Percentiles rank a stretch among this genome's conserved stretches.
These are phyloP conservation scores for Goniozus legneri DNA, from an alignment of 1,140 invertebrate species.

Conservation along the genomic window DNA sequence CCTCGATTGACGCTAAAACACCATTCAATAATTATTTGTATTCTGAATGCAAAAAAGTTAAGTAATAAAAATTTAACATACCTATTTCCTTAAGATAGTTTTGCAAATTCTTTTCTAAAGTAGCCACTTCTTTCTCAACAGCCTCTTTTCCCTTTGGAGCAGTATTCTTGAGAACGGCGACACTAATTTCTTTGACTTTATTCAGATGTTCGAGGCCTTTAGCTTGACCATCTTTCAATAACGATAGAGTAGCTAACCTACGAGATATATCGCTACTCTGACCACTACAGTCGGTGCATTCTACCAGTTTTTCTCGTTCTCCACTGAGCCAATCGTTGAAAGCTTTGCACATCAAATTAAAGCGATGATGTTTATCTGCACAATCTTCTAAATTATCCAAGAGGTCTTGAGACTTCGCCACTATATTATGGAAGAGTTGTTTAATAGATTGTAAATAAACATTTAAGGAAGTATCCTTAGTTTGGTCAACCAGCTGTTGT, in stretches of 20 bases:
- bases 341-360: constrained; percentile 67
- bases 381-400: constrained; percentile 81
- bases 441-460: constrained; percentile 86
- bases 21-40: not conserved
- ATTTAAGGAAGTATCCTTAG: constrained; percentile 81
- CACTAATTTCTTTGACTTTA: constrained; percentile 66
- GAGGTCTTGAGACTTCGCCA: constrained; percentile 80
- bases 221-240: constrained; percentile 66
- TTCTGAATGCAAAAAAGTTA: not conserved
- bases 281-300: constrained; percentile 74
- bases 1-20: constrained; percentile 56
- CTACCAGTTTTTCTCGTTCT: constrained; percentile 72
- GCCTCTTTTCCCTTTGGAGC: constrained; percentile 72
- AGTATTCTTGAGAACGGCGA: constrained; percentile 75
- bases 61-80: constrained; percentile 26
- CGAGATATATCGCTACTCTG: constrained; percentile 77
- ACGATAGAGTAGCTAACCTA: constrained; percentile 66
- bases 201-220: constrained; percentile 70
- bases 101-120: constrained; percentile 63
- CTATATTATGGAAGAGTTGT: constrained; percentile 83
- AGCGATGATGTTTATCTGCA: constrained; percentile 80
- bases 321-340: constrained; percentile 76
- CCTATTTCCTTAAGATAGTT: constrained; percentile 66
- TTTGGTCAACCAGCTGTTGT: constrained; percentile 83
- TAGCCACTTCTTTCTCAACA: constrained; percentile 71